Evolutionary conservation across 2,113 vertebrate genomes (phyloP).

Genomic region (Charina bottae): DNA sequence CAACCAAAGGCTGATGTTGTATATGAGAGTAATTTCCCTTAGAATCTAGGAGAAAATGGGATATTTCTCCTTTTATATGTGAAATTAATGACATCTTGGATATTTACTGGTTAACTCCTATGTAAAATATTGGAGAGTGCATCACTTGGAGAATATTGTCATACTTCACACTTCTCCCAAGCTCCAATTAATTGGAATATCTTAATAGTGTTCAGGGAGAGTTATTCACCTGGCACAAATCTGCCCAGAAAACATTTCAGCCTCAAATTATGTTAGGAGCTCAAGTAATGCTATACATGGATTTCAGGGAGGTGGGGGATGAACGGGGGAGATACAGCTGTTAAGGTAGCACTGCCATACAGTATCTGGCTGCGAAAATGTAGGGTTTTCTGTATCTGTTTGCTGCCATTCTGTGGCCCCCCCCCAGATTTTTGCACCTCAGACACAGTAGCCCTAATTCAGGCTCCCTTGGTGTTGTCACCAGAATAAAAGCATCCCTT

Average conservation of each 20-base stretch:
- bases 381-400: background rate
- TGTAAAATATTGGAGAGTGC: conserved; percentile 40
- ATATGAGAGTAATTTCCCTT: conserved; percentile 88
- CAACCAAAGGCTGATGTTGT: conserved; percentile 77
- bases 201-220: background rate
- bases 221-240: background rate
- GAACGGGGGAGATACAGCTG: background rate
- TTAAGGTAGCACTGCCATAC: background rate
- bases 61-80: conserved; percentile 76
- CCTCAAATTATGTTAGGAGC: conserved; percentile 41
- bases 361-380: background rate
- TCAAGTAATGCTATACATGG: conserved; percentile 15
- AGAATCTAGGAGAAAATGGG: conserved; percentile 82
- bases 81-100: conserved; percentile 69
- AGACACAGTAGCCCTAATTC: background rate
- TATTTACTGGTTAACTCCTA: conserved; percentile 58
- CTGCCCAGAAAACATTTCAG: conserved; percentile 16
- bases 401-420: background rate
- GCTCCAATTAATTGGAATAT: background rate
- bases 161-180: conserved; percentile 49
- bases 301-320: background rate
- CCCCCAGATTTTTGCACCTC: background rate
- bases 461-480: background rate
- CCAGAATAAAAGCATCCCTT: background rate
- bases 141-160: conserved; percentile 18